Percentiles rank a stretch among this genome's conserved stretches.
phyloP scores from a whole-genome alignment of 2,113 vertebrate species.

The Oenanthe melanoleuca region DNA sequence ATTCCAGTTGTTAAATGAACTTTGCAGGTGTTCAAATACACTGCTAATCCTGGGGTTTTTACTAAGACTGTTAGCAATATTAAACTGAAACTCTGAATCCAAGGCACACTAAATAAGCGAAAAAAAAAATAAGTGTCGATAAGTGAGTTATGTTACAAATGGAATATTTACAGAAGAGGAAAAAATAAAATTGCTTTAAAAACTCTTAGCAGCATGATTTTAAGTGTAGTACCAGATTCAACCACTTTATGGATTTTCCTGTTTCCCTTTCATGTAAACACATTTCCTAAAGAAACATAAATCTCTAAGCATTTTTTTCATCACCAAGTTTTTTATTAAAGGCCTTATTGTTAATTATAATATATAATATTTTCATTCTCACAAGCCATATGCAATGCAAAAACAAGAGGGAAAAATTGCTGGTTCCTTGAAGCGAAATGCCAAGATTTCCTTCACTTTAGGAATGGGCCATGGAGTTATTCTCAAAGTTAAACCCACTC shows the following conservation, averaged over 20 bases:
- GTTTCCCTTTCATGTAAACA: constrained; percentile 46
- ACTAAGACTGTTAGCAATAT: constrained; percentile 69
- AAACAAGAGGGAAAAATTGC: background rate
- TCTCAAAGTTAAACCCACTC: background rate
- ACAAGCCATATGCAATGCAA: background rate
- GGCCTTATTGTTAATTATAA: background rate
- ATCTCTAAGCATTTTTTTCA: constrained; percentile 2
- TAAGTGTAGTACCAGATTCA: constrained; percentile 62
- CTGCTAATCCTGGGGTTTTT: constrained; percentile 66
- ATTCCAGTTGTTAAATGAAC: constrained; percentile 74
- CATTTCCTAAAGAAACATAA: constrained; percentile 26
- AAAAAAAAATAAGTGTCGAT: constrained; percentile 38
- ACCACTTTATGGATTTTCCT: constrained; percentile 14
- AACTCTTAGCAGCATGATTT: background rate
- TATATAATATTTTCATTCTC: background rate
- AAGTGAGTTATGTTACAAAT: constrained; percentile 58
- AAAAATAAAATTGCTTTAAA: constrained; percentile 47
- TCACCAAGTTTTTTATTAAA: background rate
- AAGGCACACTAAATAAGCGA: constrained; percentile 47
- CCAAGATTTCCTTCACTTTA: background rate
- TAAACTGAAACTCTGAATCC: constrained; percentile 59
- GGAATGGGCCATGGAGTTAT: background rate
- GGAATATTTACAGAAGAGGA: constrained; percentile 56
- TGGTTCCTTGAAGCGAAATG: background rate
- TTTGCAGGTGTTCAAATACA: constrained; percentile 81